These are phyloP conservation scores for Chrosomus eos DNA, from an alignment of 2,797 vertebrate genomes.

Conservation along the genomic window DNA sequence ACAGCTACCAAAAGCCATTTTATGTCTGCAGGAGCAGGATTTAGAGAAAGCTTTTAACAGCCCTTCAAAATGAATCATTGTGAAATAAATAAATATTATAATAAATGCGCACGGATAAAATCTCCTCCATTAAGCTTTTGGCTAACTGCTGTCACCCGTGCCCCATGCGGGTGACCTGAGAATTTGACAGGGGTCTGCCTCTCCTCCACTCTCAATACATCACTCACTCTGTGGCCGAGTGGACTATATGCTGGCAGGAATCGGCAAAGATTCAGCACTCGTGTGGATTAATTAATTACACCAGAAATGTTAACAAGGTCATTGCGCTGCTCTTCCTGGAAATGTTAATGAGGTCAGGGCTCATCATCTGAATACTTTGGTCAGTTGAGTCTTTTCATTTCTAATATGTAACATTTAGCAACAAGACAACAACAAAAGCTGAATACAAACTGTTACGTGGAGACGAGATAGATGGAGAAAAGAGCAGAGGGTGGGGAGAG, in stretches of 20 bases:
- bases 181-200: conserved; percentile 57
- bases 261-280: conserved; percentile 66
- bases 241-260: conserved; percentile 55
- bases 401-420: conserved; percentile 47
- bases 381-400: conserved; percentile 52
- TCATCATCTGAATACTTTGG: conserved; percentile 63
- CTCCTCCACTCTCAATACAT: conserved; percentile 57
- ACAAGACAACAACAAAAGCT: neutral
- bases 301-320: conserved; percentile 76
- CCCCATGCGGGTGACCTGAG: conserved; percentile 70
- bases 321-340: conserved; percentile 66
- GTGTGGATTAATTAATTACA: conserved; percentile 80
- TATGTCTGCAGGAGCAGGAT: neutral
- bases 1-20: neutral
- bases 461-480: neutral
- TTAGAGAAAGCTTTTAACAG: neutral
- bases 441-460: neutral
- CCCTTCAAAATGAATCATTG: neutral
- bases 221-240: conserved; percentile 50
- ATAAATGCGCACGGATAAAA: conserved; percentile 63
- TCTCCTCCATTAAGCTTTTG: conserved; percentile 74
- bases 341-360: conserved; percentile 67
- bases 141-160: conserved; percentile 69
- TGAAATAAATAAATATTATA: conserved; percentile 29
- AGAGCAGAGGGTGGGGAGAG: neutral